Evolutionary conservation across 2,888 invertebrate species (phyloP).

Genomic region (Incurvaria masculella): DNA sequence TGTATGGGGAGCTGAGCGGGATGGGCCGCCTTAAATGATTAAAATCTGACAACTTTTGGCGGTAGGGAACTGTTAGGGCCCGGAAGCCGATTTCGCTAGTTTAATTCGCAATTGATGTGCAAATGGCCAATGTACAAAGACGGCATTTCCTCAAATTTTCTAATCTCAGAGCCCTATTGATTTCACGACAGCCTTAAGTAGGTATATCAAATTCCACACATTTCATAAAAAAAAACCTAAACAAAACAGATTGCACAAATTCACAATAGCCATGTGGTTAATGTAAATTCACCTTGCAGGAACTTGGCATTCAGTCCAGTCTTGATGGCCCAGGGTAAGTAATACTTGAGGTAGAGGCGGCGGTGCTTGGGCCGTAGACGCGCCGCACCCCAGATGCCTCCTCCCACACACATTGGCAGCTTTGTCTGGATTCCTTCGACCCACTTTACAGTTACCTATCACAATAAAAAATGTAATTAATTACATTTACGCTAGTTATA

Average conservation of each 20-base stretch:
- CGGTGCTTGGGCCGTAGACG: conserved; percentile 84
- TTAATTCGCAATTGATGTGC: no score
- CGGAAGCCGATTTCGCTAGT: no score
- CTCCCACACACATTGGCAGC: conserved; percentile 94
- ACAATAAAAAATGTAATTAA: no score
- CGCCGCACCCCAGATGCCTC: conserved; percentile 88
- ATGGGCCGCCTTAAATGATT: no score
- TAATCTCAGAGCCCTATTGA: no score
- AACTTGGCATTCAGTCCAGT: conserved; percentile 75
- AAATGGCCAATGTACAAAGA: no score
- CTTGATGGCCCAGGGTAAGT: conserved; percentile 84
- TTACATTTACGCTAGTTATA: no score
- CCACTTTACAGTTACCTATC: conserved; percentile 97
- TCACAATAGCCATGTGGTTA: conserved; percentile 12
- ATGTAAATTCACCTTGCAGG: conserved; percentile 62
- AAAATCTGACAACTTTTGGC: no score
- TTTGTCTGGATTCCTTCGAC: conserved; percentile 94
- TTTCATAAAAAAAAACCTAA: neutral
- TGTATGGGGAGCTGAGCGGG: no score
- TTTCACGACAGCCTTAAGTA: no score
- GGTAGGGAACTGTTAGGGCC: no score
- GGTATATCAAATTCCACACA: neutral
- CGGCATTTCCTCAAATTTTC: neutral
- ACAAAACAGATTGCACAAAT: conserved; percentile 5
- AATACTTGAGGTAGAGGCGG: conserved; percentile 67